These are phyloP conservation scores for Chamaetylas fuelleborni DNA, from an alignment of 2,113 vertebrate genomes.

Conservation along the genomic window DNA sequence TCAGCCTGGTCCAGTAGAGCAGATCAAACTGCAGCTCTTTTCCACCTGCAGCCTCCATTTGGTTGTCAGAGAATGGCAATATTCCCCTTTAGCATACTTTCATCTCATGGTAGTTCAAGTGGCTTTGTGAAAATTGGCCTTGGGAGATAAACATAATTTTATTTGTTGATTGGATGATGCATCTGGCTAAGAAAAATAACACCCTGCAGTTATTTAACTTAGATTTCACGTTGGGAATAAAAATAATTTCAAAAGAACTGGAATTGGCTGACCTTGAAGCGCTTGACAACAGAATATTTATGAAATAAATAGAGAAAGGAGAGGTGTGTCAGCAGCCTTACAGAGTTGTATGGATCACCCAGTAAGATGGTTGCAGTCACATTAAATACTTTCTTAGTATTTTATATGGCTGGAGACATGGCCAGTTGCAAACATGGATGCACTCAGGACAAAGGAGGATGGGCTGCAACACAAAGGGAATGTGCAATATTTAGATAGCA, in stretches of 20 bases:
- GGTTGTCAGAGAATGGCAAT: background rate
- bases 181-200: background rate
- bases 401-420: background rate
- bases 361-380: background rate
- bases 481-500: background rate
- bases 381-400: background rate
- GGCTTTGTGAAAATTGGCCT: background rate
- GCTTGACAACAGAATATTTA: background rate
- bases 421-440: background rate
- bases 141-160: background rate
- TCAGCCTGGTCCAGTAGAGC: background rate
- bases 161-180: background rate
- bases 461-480: background rate
- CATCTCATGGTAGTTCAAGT: background rate
- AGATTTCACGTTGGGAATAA: background rate
- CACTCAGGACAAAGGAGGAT: background rate
- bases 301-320: too few relatives aligned
- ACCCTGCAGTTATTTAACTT: background rate
- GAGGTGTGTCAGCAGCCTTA: background rate
- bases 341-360: background rate
- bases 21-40: background rate
- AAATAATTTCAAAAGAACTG: background rate
- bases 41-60: background rate
- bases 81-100: background rate
- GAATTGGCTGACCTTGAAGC: background rate